phyloP scores from a whole-genome alignment of 2,888 invertebrate genomes.

The Chrysotoxum bicinctum region DNA sequence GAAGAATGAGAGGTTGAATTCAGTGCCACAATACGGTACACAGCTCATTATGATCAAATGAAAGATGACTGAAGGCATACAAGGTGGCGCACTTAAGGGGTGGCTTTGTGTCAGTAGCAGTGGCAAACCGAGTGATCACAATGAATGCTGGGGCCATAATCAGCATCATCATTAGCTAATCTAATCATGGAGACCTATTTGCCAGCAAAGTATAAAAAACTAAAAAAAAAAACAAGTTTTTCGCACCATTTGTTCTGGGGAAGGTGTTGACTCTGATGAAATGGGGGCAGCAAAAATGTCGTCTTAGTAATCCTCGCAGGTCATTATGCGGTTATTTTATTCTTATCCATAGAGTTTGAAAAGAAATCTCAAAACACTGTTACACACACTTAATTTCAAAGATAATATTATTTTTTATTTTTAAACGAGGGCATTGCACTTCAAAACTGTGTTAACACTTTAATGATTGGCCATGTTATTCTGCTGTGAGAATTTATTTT shows the following conservation, averaged over 20 bases:
- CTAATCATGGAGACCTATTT: constrained; percentile 54
- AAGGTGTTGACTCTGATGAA: neutral
- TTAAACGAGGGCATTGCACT: neutral
- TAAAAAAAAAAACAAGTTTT: neutral
- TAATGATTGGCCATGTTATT: neutral
- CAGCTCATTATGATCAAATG: constrained; percentile 33
- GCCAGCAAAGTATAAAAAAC: neutral
- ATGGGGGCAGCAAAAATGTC: neutral
- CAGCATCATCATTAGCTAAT: constrained; percentile 59
- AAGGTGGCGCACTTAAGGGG: constrained; percentile 16
- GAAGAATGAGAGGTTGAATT: neutral
- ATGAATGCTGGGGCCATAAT: constrained; percentile 29
- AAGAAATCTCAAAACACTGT: neutral
- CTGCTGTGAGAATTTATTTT: neutral
- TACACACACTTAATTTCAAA: neutral
- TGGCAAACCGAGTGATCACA: constrained; percentile 20
- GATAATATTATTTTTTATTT: neutral
- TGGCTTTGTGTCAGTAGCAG: neutral
- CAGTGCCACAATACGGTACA: neutral
- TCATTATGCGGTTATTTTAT: neutral
- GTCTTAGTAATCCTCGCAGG: constrained; percentile 27
- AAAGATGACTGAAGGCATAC: constrained; percentile 32
- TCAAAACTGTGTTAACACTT: neutral
- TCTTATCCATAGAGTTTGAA: constrained; percentile 17
- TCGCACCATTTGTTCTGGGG: constrained; percentile 36